Conservation (phyloP, 2,113 vertebrate genomes). For the Vulpes vulpes region DNA sequence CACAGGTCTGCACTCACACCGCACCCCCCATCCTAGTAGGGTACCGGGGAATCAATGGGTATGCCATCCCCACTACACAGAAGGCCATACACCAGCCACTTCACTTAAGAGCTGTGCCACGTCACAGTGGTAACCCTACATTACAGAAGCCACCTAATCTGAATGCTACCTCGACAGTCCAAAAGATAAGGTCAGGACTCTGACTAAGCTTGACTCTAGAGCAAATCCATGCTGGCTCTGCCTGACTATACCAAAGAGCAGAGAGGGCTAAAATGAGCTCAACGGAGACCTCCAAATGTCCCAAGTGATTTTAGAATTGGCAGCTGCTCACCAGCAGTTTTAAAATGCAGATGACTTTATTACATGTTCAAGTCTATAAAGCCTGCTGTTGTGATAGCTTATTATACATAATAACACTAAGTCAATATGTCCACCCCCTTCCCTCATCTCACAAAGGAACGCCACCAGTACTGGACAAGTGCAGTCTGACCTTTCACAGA, state of each 20-base stretch:
- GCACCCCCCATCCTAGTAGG: background rate
- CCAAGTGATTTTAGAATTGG: background rate
- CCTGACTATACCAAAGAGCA: background rate
- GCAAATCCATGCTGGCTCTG: background rate
- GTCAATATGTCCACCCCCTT: background rate
- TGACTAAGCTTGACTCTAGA: background rate
- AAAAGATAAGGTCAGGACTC: background rate
- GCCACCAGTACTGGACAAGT: conserved; percentile 31
- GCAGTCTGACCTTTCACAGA: conserved; percentile 79
- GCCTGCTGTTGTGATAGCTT: background rate
- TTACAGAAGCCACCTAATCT: background rate
- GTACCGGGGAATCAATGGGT: background rate
- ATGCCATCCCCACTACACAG: background rate
- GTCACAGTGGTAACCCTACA: background rate
- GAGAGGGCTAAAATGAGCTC: background rate
- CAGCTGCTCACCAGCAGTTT: background rate
- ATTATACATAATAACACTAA: conserved; percentile 39
- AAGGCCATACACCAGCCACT: background rate
- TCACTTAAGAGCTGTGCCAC: background rate
- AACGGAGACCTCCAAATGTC: background rate
- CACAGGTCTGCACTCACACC: background rate
- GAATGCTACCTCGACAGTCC: background rate
- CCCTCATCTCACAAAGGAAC: conserved; percentile 47
- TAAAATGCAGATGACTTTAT: background rate
- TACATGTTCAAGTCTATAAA: conserved; percentile 7